Evolutionary conservation across 2,888 invertebrate genomes (phyloP), one percentile per base, ranked within the genome.

Genomic region (Phrixothrix hirtus): DNA sequence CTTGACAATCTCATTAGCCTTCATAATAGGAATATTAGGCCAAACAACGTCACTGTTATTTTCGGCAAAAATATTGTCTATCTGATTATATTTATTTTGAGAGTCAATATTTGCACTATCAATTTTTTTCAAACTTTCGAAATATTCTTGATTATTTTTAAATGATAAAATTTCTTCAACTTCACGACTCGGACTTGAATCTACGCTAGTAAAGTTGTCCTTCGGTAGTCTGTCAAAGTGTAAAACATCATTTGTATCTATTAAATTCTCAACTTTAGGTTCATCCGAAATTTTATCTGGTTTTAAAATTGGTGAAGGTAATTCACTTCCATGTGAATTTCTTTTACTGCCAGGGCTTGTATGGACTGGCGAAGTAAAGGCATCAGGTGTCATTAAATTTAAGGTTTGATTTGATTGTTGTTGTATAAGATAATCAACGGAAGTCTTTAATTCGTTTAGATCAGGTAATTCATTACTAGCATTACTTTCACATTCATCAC

Each of bases 101-200:
- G 52, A 42, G 31, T 57, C 21, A 15, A 45, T 42, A 50, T 61
- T 58, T 1, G 47, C 39, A 42, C 34, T 47, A 11, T 45, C 60
- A 2, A 46, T 45, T 41, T 71, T 72, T 1, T 67, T 62, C 25
- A 73, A 54, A 58, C 70, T 71, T 26, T 73, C 72, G 43, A 70
- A 74, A 58, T 68, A 74, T 44, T 75, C 72, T 7, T 58, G 47
- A n/a, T 32, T 52, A 54, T 83, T 83, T 60, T 84, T 85, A 31
- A 87, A 81, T 2, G 87, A 85, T 72, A 94, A 79, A 61, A 94
- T 94, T 77, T 93, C 88, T 71, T 91, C 87, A 13, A 94, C 94
- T 77, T 95, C 94, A 13, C 92, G 81, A 66, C 92, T 92, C 2
- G 94, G 92, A 72, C 92, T 92, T 53, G 92, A 92, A 9, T 90